Evolutionary conservation across 2,113 vertebrate genomes (phyloP), one percentile per base, ranked within the genome.

Genomic region (Neoarius graeffei): DNA sequence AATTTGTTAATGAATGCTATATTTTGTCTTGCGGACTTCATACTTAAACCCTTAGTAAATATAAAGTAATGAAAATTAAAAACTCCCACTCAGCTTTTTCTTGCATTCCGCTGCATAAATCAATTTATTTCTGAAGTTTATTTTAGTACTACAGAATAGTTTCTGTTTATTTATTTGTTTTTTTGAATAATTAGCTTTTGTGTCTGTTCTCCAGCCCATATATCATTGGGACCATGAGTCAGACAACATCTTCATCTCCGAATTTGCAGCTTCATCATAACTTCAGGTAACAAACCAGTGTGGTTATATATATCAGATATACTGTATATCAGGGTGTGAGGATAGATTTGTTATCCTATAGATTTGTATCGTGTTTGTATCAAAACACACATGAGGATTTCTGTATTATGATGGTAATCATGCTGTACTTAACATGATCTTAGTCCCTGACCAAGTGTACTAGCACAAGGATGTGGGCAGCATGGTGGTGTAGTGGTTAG

Each of bases 161-260:
- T 30, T 83, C 52, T 57, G 25, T n/a, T 27, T 56, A 23, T 83
- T 80, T 64, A 56, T 42, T 42, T 42, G 42, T 42, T 42, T 42
- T 83, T 88, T 59, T 52, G 15, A 35, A 27, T 69, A 57, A 73
- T 57, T 48, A 59, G 20, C 69, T 60, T 88, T 59, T 54, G 17
- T 88, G 86, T 76, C 25, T 84, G 57, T 84, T 62, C 79, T 59
- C 25, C 88, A 99, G 98, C 57, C 98, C 98, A 0, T 99, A 98
- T 82, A 99, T 99, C 87, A 99, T 99, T 14, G 98, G 98, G 89
- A 99, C 98, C 7, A 99, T 99, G 98, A 99, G 98, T 95, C 98
- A 99, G 93, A 98, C 98, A 74, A 99, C 98, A 14, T 98, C 98
- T 4, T 99, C 98, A 1, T 96, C 98, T 35, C 98, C 98, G 76